phyloP scores from a whole-genome alignment of 2,113 vertebrate species.

The Thunnus maccoyii region DNA sequence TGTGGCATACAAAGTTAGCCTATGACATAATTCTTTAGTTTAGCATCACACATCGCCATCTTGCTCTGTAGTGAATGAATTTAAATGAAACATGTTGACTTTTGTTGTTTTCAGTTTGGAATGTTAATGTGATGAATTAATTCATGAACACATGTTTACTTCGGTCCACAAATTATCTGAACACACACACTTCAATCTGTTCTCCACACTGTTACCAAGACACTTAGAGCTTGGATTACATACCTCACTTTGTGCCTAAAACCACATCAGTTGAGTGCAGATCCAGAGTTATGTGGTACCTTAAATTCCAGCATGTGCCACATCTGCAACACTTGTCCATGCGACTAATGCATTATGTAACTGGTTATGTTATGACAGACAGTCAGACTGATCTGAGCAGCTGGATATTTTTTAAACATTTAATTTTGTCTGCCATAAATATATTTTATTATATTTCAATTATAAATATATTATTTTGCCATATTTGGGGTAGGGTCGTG shows the following conservation, averaged over 20 bases:
- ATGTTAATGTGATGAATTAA: background rate
- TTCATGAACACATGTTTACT: background rate
- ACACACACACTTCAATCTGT: conserved; percentile 3
- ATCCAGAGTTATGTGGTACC: conserved; percentile 3
- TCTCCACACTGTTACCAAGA: conserved; percentile 15
- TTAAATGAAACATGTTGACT: no score
- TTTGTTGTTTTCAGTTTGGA: no score
- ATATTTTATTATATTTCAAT: no score
- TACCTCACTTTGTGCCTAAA: conserved; percentile 17
- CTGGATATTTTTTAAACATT: no score
- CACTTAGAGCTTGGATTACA: conserved; percentile 21
- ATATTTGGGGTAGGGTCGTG: no score
- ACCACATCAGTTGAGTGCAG: background rate
- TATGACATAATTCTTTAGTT: no score
- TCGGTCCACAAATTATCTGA: background rate
- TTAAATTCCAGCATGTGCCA: no score
- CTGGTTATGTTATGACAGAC: background rate
- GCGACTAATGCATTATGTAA: conserved; percentile 3
- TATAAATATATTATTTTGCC: no score
- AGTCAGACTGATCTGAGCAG: background rate
- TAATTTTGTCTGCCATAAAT: no score
- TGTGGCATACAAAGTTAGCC: no score
- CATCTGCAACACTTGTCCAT: background rate
- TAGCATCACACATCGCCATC: no score
- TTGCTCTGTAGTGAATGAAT: no score